Base-by-base conservation (phyloP, 2,888 invertebrate genomes). In the Chromoteleia sp. region DNA sequence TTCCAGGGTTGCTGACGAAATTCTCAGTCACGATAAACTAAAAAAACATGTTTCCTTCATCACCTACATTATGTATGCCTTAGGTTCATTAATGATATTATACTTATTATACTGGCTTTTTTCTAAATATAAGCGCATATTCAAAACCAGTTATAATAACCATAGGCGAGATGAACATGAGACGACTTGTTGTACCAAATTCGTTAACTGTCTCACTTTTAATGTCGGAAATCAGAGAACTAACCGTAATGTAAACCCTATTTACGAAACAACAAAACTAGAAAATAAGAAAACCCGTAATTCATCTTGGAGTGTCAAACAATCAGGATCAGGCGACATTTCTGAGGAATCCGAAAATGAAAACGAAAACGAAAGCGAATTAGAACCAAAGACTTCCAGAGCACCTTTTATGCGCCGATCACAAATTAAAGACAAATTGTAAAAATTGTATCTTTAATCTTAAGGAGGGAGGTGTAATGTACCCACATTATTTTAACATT, bases 401-500 rank as follows among this genome's bases (percentile, higher is more conserved):
- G 19, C 17, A 19, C 10, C 45, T 2, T 45, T 19, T 10, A 10
- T 6, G 17, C 19, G 45, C 2, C 45, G 45, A 19, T 45, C 45
- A n/a, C 10, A 17, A 45, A 17, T 45, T 19, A 45, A 45, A 45
- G 45, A 45, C 17, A 45, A 41, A 41, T 41, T 41, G 10, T 41
- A n/a, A 33, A 41, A 41, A 41, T 41, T 41, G 2, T 41, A 14
- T 41, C 41, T 45, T 45, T 45, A 45, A 45, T 19, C 17, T 45
- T 45, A 45, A 45, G 45, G 45, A 19, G 45, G 45, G 19, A 45
- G 19, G 45, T 45, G 19, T 45, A 45, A 45, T 45, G 45, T 45
- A 45, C n/a, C n/a, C n/a, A n/a, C n/a, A n/a, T n/a, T n/a, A n/a
- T n/a, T n/a, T n/a, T n/a, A n/a, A n/a, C n/a, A n/a, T n/a, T n/a